Evolutionary conservation across 23 tunicate species (phyloP).

Genomic region (Oikopleura dioica): DNA sequence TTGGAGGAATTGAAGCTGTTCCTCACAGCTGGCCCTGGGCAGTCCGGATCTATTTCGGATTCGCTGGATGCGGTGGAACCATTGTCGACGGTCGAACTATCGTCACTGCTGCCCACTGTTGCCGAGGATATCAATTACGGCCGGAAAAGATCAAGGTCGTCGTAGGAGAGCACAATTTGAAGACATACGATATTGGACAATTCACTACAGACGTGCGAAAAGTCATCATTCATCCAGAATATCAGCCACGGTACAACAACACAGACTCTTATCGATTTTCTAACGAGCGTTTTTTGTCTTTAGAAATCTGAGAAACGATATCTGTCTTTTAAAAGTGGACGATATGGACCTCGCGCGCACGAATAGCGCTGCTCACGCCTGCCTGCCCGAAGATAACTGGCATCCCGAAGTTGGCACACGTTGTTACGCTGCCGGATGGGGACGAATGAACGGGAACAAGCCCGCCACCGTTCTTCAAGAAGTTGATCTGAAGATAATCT

Average conservation of each 20-base stretch:
- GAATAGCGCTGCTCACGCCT: neutral
- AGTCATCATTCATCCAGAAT: neutral
- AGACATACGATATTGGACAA: neutral
- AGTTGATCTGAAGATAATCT: neutral
- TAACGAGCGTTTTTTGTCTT: no score
- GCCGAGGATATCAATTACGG: neutral
- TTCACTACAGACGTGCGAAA: neutral
- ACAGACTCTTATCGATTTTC: no score
- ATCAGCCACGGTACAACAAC: neutral
- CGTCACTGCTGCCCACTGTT: constrained; percentile 10
- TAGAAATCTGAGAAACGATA: neutral
- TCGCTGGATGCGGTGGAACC: neutral
- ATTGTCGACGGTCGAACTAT: neutral
- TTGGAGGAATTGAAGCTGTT: constrained; percentile 4
- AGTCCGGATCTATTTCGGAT: neutral
- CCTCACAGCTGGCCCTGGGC: constrained; percentile 3
- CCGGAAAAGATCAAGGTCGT: neutral
- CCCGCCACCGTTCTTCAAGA: constrained; percentile 11
- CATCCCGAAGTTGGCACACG: neutral
- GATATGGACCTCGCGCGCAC: neutral
- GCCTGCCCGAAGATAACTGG: neutral
- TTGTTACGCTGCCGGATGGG: constrained; percentile 14
- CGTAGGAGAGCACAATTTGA: neutral
- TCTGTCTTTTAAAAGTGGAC: neutral
- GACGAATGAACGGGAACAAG: neutral